Percentiles rank a stretch among this genome's conserved stretches.
Conservation (phyloP, 2,888 invertebrate genomes). For the Drosophila parthenogenetica region DNA sequence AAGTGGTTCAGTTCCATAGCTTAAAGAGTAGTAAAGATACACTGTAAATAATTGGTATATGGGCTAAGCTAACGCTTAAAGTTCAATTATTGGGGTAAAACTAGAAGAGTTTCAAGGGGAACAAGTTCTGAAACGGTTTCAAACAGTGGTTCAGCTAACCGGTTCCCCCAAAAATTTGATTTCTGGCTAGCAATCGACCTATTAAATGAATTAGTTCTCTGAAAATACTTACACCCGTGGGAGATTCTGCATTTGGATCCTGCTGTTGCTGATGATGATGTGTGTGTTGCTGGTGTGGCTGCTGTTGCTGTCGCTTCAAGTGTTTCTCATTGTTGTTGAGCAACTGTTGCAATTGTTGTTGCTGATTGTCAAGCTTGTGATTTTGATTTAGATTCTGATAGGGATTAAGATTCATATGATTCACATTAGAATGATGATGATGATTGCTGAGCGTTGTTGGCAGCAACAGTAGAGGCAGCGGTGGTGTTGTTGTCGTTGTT, state of each 20-base stretch:
- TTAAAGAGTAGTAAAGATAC: too few relatives aligned
- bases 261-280: constrained; percentile 31
- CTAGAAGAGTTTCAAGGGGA: too few relatives aligned
- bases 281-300: constrained; percentile 31
- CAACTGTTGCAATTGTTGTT: constrained; percentile 27
- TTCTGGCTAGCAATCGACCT: too few relatives aligned
- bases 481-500: constrained; percentile 8
- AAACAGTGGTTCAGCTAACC: too few relatives aligned
- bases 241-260: constrained; percentile 62
- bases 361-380: constrained; percentile 59
- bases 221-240: constrained; percentile 59
- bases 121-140: too few relatives aligned
- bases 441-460: constrained; percentile 56
- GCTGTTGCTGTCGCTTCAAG: constrained; percentile 49
- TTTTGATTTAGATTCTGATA: constrained; percentile 32
- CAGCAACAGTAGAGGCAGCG: not conserved
- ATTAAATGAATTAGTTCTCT: not conserved
- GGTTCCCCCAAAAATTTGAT: too few relatives aligned
- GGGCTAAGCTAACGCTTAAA: too few relatives aligned
- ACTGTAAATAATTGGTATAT: too few relatives aligned
- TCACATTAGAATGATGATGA: constrained; percentile 53
- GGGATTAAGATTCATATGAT: constrained; percentile 46
- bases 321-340: constrained; percentile 33
- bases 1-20: not conserved
- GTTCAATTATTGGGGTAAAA: too few relatives aligned